Percentiles rank a stretch among this genome's conserved stretches.
Conservation (phyloP, 2,888 invertebrate genomes). For the Cephus runcator region DNA sequence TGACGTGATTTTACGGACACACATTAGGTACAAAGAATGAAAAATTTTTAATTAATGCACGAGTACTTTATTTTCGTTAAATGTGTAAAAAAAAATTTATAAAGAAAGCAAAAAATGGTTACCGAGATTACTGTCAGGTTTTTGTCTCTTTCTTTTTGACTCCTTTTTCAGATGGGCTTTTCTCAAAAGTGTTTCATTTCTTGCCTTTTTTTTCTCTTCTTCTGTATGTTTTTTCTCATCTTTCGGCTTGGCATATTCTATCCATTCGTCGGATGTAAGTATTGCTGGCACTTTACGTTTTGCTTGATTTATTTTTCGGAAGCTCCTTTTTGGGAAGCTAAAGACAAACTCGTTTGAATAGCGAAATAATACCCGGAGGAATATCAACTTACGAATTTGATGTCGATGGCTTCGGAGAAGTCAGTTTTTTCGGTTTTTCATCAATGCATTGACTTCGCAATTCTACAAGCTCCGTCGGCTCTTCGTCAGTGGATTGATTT, state of each 20-base stretch:
- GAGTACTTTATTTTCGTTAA: no score
- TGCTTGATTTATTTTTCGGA: slow-evolving; percentile 22
- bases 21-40: no score
- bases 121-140: neutral
- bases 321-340: slow-evolving; percentile 20
- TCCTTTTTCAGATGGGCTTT: no score
- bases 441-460: slow-evolving; percentile 1
- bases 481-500: neutral
- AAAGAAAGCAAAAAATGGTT: neutral
- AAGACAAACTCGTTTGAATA: slow-evolving; percentile 29
- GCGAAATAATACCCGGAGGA: slow-evolving; percentile 22
- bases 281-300: slow-evolving; percentile 31
- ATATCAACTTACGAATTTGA: slow-evolving; percentile 8
- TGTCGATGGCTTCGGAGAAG: slow-evolving; percentile 5
- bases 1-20: no score
- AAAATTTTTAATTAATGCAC: no score
- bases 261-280: slow-evolving; percentile 26
- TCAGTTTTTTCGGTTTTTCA: neutral
- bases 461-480: neutral
- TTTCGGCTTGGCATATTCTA: slow-evolving; percentile 31
- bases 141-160: neutral
- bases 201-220: slow-evolving; percentile 21
- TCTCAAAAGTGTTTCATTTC: neutral
- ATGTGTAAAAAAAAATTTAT: neutral
- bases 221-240: slow-evolving; percentile 28